Evolutionary conservation across 1,140 invertebrate genomes (phyloP).

Genomic region (Lasaia peninsularis): DNA sequence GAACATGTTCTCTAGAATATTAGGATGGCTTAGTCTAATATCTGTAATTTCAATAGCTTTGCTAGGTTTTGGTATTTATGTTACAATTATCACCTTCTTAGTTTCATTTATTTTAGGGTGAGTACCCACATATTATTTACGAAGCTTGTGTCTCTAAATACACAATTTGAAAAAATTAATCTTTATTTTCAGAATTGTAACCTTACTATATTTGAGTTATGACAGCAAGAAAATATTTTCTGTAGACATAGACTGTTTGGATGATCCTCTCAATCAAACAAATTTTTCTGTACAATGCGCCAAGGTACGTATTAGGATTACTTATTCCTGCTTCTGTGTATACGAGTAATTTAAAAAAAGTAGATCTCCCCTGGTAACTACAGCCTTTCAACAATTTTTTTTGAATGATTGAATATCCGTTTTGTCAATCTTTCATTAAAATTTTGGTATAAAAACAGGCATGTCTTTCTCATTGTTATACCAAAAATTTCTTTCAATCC

Average conservation of each 20-base stretch:
- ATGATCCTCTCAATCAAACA: slow-evolving; percentile 61
- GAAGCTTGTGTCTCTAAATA: background rate
- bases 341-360: too few species aligned
- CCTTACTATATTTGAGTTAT: slow-evolving; percentile 59
- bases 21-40: slow-evolving; percentile 58
- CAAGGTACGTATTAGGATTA: slow-evolving; percentile 40
- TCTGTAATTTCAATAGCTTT: slow-evolving; percentile 60
- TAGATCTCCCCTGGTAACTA: too few species aligned
- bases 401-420: too few species aligned
- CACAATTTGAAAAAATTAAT: background rate
- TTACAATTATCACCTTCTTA: slow-evolving; percentile 54
- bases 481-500: too few species aligned
- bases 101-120: slow-evolving; percentile 60
- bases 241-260: slow-evolving; percentile 52
- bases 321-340: too few species aligned
- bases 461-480: too few species aligned
- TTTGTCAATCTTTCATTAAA: too few species aligned
- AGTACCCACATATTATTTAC: slow-evolving; percentile 26
- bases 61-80: slow-evolving; percentile 58
- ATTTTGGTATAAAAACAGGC: too few species aligned
- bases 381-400: too few species aligned
- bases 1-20: slow-evolving; percentile 41
- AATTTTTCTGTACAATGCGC: slow-evolving; percentile 57
- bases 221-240: slow-evolving; percentile 59
- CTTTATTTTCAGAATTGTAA: slow-evolving; percentile 44